A percentile compares a stretch with the other conserved stretches of the same genome.
Conservation (phyloP, 2,888 invertebrate species). For the Dicranocentrus wangi region DNA sequence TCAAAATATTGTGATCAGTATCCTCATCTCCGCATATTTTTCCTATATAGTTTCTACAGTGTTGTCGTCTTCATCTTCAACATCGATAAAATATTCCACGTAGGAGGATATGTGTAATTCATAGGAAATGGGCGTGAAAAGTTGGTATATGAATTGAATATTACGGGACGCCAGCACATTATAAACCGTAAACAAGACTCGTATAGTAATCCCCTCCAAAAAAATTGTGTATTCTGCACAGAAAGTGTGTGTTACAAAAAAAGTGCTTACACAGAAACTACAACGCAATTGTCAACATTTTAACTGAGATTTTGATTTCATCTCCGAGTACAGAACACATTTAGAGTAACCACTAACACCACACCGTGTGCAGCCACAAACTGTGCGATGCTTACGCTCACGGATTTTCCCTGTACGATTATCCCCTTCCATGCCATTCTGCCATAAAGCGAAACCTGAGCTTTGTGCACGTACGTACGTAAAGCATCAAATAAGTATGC, state of each 20-base stretch:
- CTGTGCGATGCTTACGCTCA: too few relatives aligned
- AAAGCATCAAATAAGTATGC: not conserved
- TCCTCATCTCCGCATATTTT: slow-evolving; percentile 7
- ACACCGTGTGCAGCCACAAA: not conserved
- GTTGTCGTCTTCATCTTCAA: not conserved
- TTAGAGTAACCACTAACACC: too few relatives aligned
- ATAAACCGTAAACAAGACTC: not conserved
- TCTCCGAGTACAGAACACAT: not conserved
- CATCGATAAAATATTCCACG: slow-evolving; percentile 11
- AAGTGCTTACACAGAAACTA: not conserved
- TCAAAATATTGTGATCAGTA: not conserved
- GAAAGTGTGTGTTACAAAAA: not conserved
- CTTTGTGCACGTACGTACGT: not conserved
- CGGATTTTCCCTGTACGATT: too few relatives aligned
- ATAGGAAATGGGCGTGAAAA: slow-evolving; percentile 58
- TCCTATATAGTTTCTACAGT: not conserved
- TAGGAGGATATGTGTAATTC: slow-evolving; percentile 24
- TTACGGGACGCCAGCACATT: not conserved
- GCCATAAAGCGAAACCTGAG: slow-evolving; percentile 25
- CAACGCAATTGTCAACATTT: slow-evolving; percentile 1
- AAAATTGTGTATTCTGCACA: not conserved
- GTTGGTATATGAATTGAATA: slow-evolving; percentile 47
- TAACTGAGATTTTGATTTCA: not conserved
- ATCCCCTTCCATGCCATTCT: slow-evolving; percentile 6
- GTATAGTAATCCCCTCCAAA: too few relatives aligned